phyloP scores from a whole-genome alignment of 2,888 invertebrate genomes.

The Apamea monoglypha region DNA sequence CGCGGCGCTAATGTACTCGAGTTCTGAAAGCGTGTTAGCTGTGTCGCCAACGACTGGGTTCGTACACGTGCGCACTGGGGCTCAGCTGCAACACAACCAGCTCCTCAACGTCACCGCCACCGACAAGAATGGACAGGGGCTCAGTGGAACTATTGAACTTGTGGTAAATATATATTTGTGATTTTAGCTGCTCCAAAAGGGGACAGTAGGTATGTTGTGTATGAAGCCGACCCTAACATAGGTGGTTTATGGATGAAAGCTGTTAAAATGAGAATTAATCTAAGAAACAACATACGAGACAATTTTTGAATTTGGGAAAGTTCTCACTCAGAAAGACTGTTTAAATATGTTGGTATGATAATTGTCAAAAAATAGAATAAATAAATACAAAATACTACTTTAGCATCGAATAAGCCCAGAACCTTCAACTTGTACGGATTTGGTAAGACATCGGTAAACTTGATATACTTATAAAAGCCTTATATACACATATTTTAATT shows the following conservation, averaged over 20 bases:
- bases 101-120: conserved; percentile 81
- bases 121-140: conserved; percentile 83
- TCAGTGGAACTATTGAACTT: conserved; percentile 79
- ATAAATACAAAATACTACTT: not conserved
- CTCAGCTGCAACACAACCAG: conserved; percentile 77
- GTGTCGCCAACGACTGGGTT: conserved; percentile 91
- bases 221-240: not conserved
- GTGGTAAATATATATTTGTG: conserved; percentile 73
- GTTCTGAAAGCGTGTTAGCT: conserved; percentile 82
- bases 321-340: not conserved
- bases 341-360: not conserved
- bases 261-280: not conserved
- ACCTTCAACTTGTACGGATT: conserved; percentile 17
- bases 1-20: conserved; percentile 84
- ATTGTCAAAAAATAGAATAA: not conserved
- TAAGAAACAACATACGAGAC: not conserved
- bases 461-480: conserved; percentile 20
- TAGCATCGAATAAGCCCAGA: not conserved
- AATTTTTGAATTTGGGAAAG: not conserved
- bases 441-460: conserved; percentile 6
- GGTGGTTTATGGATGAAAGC: not conserved
- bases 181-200: not conserved
- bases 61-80: conserved; percentile 87
- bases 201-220: not conserved
- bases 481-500: conserved; percentile 28